A percentile compares a stretch with the other conserved stretches of the same genome.
Conservation (phyloP, 2,113 vertebrate species). For the Potamarius usumacintae region DNA sequence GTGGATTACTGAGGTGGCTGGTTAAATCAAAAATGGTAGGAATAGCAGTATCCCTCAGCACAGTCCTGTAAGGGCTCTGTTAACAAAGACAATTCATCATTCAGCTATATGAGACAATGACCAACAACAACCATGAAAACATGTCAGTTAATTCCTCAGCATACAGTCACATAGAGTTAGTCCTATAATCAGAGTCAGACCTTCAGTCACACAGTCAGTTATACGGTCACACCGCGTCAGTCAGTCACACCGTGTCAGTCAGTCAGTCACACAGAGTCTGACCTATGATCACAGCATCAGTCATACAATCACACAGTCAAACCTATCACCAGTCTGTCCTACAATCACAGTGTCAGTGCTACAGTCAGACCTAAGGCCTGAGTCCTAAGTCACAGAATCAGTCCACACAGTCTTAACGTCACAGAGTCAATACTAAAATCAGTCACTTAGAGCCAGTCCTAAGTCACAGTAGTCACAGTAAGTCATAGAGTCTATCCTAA, state of each 20-base stretch:
- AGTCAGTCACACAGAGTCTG: not conserved
- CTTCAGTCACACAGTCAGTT: not conserved
- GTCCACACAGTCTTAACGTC: not conserved
- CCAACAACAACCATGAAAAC: not conserved
- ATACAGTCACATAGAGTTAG: conserved; percentile 43
- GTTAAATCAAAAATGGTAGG: conserved; percentile 73
- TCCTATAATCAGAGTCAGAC: conserved; percentile 45
- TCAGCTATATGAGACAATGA: not conserved
- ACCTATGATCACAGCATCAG: not conserved
- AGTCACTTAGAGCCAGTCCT: conserved; percentile 44
- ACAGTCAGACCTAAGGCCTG: not conserved
- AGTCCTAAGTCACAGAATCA: too few species aligned
- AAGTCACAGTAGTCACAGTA: not conserved
- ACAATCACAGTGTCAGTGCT: not conserved
- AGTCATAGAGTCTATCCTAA: not conserved
- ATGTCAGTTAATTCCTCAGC: not conserved
- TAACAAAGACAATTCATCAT: conserved; percentile 29
- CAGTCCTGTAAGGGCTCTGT: conserved; percentile 94
- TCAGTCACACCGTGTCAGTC: not conserved
- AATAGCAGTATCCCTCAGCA: conserved; percentile 92
- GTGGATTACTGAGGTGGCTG: conserved; percentile 86
- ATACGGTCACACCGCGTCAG: not conserved
- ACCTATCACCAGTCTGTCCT: conserved; percentile 40
- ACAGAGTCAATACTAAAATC: not conserved
- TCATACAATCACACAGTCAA: not conserved